phyloP scores from a whole-genome alignment of 2,888 invertebrate species.

The Heliothis peltigera region DNA sequence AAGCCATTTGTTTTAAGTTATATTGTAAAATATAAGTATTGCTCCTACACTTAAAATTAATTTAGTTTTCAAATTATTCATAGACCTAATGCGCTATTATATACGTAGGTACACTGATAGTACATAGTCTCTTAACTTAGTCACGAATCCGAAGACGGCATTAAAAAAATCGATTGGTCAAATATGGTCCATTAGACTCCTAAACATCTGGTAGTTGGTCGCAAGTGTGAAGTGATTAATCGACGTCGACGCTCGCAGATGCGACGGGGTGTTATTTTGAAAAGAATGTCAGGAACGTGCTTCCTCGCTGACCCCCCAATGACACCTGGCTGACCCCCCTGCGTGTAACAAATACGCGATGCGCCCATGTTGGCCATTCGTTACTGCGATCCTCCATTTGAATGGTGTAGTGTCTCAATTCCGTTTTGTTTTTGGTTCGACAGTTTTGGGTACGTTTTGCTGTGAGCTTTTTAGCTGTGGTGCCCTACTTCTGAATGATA shows the following conservation, averaged over 20 bases:
- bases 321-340: constrained; percentile 85
- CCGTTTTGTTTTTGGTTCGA: constrained; percentile 66
- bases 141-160: constrained; percentile 16
- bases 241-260: constrained; percentile 77
- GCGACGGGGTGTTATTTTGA: constrained; percentile 85
- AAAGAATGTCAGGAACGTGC: constrained; percentile 87
- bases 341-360: constrained; percentile 81
- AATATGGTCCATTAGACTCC: constrained; percentile 70
- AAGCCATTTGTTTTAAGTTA: no score
- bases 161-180: constrained; percentile 44
- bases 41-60: no score
- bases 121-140: not conserved
- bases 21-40: no score
- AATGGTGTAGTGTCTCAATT: constrained; percentile 83
- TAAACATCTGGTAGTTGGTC: constrained; percentile 65
- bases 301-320: constrained; percentile 84
- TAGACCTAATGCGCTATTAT: no score
- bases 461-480: constrained; percentile 33
- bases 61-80: no score
- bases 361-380: constrained; percentile 81
- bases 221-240: constrained; percentile 87
- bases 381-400: constrained; percentile 83
- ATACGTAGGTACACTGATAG: no score
- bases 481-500: constrained; percentile 38
- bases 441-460: constrained; percentile 48